Evolutionary conservation across 2,113 vertebrate species (phyloP), one percentile per base, ranked within the genome.

Genomic region (Platysteira castanea): DNA sequence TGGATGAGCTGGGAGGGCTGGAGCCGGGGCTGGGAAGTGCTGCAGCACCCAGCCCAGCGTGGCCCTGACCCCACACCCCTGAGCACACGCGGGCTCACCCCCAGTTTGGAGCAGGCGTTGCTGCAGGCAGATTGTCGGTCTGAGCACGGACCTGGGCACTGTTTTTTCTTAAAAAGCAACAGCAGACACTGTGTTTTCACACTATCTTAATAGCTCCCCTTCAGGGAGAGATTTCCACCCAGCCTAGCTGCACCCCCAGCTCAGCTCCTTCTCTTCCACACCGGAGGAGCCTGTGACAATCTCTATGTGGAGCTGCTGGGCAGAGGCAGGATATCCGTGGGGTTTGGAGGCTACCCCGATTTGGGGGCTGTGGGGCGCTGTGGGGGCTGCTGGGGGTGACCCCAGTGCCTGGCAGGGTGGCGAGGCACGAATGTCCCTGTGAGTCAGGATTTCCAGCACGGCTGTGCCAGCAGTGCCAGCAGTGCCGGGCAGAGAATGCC

Each of bases 61-160:
- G 65, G 41, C 69, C 65, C 65, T 24, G 82, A 3, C 4, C 33
- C 26, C 5, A 2, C 41, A 3, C 1, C 20, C 35, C 78, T 35
- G 49, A n/a, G 39, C 31, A 31, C 52, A 9, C 26, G 6, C 0
- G 1, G 28, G 60, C 37, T 37, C 15, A 2, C 11, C 23, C 42
- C 22, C 0, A 3, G 0, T 17, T 5, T 1, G 17, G 71, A 22
- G 39, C 24, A 18, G 69, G 6, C 0, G 1, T 7, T n/a, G 30
- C 1, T 15, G 35, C 73, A 50, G 41, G 12, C 3, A 10, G 37
- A 17, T 21, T 52, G 50, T 20, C 8, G 5, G 16, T 14, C n/a
- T 33, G 53, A 41, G 22, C 7, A 1, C 3, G 30, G 37, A 5
- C 13, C 8, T 44, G 28, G 27, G 33, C 23, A 54, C 57, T 53